Conservation (phyloP, 92 coral and sea anemone species). For the Siderastrea radians region DNA sequence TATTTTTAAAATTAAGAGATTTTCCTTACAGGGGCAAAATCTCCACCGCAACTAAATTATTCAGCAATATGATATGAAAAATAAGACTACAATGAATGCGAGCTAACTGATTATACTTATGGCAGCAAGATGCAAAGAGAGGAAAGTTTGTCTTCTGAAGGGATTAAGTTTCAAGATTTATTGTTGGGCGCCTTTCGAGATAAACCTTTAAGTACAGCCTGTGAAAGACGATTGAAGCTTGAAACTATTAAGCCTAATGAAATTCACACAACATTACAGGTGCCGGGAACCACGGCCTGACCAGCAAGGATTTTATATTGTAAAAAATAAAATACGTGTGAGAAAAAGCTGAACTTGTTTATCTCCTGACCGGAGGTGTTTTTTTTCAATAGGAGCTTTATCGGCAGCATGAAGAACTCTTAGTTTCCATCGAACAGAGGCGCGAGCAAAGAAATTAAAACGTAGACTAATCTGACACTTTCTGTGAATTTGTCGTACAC, state of each 20-base stretch:
- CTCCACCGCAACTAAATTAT: slow-evolving; percentile 37
- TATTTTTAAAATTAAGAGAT: slow-evolving; percentile 46
- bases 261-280: slow-evolving; percentile 40
- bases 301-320: background rate
- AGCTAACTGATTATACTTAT: background rate
- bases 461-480: slow-evolving; percentile 14
- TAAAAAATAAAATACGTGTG: background rate
- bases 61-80: slow-evolving; percentile 25
- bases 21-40: slow-evolving; percentile 44
- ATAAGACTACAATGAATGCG: background rate
- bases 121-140: background rate
- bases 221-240: slow-evolving; percentile 6
- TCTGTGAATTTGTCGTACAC: background rate
- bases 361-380: background rate
- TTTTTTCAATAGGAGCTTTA: background rate
- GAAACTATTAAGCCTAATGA: slow-evolving; percentile 6
- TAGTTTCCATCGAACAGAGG: background rate
- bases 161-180: background rate
- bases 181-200: background rate
- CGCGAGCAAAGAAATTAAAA: background rate
- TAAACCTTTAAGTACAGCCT: background rate
- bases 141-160: background rate
- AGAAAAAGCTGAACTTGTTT: background rate
- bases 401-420: background rate
- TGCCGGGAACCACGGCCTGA: background rate